Percentiles rank a stretch among this genome's conserved stretches.
These are phyloP conservation scores for Lagocephalus sceleratus DNA, from an alignment of 2,797 vertebrate genomes.

Conservation along the genomic window DNA sequence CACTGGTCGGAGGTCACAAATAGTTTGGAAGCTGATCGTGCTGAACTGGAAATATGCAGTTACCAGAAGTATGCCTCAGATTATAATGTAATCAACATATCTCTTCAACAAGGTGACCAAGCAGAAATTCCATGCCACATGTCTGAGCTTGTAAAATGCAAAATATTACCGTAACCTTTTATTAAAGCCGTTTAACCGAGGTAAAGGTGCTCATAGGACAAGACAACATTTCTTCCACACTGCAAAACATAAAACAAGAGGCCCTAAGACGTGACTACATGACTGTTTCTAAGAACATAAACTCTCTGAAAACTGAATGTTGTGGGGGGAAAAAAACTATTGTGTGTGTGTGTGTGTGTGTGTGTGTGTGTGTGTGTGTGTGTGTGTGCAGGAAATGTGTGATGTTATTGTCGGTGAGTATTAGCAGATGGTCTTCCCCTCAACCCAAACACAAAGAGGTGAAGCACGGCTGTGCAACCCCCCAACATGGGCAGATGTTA, in stretches of 20 bases:
- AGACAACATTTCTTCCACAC: no score
- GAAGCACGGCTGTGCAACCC: conserved; percentile 53
- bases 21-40: neutral
- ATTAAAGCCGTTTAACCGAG: no score
- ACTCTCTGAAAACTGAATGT: no score
- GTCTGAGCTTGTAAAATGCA: no score
- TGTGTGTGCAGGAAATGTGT: conserved; percentile 41
- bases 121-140: no score
- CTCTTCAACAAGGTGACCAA: no score
- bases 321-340: no score
- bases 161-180: no score
- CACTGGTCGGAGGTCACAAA: neutral
- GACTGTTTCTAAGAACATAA: neutral
- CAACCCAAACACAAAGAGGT: conserved; percentile 71
- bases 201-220: no score
- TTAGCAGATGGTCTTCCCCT: conserved; percentile 67
- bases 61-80: neutral
- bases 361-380: conserved; percentile 12
- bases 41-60: neutral
- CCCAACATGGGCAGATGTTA: conserved; percentile 66
- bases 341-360: conserved; percentile 17
- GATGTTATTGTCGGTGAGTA: conserved; percentile 52
- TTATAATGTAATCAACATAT: no score
- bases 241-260: no score
- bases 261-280: no score